Base-by-base conservation (phyloP, 2,888 invertebrate genomes). In the Thereva unica region DNA sequence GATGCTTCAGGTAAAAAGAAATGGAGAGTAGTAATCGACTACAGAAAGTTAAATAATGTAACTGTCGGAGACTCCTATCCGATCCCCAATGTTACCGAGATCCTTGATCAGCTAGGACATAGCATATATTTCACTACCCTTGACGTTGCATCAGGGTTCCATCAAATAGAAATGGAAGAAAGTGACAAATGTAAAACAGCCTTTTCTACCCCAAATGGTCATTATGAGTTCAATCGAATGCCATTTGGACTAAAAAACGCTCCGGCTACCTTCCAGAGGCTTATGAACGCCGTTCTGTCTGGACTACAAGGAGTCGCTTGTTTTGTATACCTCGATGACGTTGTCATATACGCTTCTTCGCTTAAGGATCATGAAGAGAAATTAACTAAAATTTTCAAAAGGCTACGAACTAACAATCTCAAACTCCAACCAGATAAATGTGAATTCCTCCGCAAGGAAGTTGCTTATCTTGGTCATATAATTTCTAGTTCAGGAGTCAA, bases 261-360 rank as follows among this genome's bases (percentile, higher is more conserved):
- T 1, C 80, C 81, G 0, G 74, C 74, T 23, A 0, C 78, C 77
- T 0, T 78, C 79, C 55, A 78, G n/a, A n/a, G n/a, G n/a, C n/a
- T n/a, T n/a, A n/a, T n/a, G 78, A 23, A 23, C 23, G 23, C 23
- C 23, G 23, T 42, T 42, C 42, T 42, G 8, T 54, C 73, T 35
- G 78, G 77, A 1, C 52, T 78, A 4, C 74, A 74, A 70, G 75
- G 75, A 0, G 64, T 42, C 9, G 9, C 9, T 9, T 42, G 42
- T 42, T 42, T 8, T 42, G 42, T 42, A 8, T 42, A 42, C 42
- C 9, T 42, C 8, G 42, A 42, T 3, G 42, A 42, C 42, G 9
- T 42, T 9, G 42, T 42, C 1, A 42, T 42, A 42, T 9, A 42
- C 9, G 42, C 42, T 9, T 23, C 23, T 23, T 23, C 23, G 23